Evolutionary conservation across 2,797 vertebrate species (phyloP).

Genomic region (Tenualosa thibaudeaui): DNA sequence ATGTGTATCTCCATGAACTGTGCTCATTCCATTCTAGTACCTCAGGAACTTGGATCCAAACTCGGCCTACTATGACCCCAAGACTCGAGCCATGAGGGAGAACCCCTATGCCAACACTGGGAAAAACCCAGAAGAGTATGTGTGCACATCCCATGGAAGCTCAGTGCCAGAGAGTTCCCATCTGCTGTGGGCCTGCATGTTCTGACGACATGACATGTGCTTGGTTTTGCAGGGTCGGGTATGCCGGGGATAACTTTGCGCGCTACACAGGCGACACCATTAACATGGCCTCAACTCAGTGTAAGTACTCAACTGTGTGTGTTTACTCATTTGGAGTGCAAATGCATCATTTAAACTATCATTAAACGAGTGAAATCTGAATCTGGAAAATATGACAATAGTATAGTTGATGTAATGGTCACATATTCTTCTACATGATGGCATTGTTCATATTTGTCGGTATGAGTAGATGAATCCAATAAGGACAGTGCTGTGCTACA

Average conservation of each 20-base stretch:
- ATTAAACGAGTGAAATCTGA: no score
- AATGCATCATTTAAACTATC: not conserved
- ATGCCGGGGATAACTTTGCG: slow-evolving; percentile 96
- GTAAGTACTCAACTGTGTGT: slow-evolving; percentile 75
- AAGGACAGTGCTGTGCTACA: not conserved
- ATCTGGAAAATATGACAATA: no score
- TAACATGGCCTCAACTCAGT: slow-evolving; percentile 94
- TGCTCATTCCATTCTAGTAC: slow-evolving; percentile 76
- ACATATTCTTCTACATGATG: no score
- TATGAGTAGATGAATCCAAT: not conserved
- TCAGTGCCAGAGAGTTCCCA: not conserved
- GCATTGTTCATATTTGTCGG: no score
- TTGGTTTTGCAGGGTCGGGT: slow-evolving; percentile 84
- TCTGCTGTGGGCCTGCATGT: not conserved
- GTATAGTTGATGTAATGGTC: no score
- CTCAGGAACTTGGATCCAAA: slow-evolving; percentile 97
- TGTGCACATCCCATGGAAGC: slow-evolving; percentile 31
- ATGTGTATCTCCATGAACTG: not conserved
- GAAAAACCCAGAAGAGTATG: slow-evolving; percentile 96
- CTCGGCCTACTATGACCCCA: slow-evolving; percentile 98
- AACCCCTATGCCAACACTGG: slow-evolving; percentile 95
- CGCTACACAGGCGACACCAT: slow-evolving; percentile 92
- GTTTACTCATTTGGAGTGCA: not conserved
- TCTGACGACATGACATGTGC: slow-evolving; percentile 34
- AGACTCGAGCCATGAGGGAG: slow-evolving; percentile 98